A percentile compares a stretch with the other conserved stretches of the same genome.
These are phyloP conservation scores for Morus bassanus DNA, from an alignment of 2,797 vertebrate species.

Conservation along the genomic window DNA sequence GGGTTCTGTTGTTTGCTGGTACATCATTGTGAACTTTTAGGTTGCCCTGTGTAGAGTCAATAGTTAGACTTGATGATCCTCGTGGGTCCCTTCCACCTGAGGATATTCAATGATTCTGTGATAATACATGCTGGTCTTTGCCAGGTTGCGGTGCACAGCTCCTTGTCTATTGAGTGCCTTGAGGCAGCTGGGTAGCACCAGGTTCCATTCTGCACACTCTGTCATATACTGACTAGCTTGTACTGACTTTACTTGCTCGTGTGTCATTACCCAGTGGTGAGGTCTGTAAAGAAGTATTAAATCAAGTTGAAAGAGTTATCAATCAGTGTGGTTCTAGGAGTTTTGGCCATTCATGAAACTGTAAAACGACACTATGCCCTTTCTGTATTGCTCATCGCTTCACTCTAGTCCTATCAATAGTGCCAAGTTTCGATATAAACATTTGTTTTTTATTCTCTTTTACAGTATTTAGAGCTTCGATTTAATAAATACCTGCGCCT, in stretches of 20 bases:
- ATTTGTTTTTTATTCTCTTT: slow-evolving; percentile 33
- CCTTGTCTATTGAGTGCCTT: not conserved
- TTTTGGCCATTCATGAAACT: not conserved
- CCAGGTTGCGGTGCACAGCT: not conserved
- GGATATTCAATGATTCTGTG: not conserved
- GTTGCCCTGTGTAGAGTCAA: not conserved
- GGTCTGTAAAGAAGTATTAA: not conserved
- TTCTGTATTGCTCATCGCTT: not conserved
- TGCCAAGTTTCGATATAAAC: not conserved
- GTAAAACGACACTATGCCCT: not conserved
- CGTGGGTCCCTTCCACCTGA: not conserved
- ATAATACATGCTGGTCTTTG: not conserved
- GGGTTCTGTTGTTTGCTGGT: not conserved
- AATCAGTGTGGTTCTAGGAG: not conserved
- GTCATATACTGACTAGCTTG: not conserved
- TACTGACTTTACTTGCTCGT: not conserved
- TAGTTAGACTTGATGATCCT: not conserved
- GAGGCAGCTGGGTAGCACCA: not conserved
- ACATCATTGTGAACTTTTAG: not conserved
- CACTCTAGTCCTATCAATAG: not conserved
- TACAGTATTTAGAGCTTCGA: slow-evolving; percentile 92
- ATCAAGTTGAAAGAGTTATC: not conserved
- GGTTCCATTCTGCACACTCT: not conserved
- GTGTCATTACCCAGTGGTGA: not conserved
- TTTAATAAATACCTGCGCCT: slow-evolving; percentile 89